Base-by-base conservation (phyloP, 2,888 invertebrate species). In the Tipula lateralis region DNA sequence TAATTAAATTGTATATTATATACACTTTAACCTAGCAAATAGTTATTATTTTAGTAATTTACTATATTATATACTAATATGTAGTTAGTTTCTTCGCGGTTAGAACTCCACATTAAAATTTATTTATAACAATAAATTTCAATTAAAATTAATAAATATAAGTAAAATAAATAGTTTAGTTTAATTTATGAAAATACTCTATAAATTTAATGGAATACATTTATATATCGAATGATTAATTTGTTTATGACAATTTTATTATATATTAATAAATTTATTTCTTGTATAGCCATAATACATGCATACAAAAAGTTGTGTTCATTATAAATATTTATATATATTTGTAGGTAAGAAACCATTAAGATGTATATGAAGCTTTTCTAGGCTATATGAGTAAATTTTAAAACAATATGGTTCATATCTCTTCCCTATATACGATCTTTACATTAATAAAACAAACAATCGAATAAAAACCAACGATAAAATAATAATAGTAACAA, bases 71-170 rank as follows among this genome's bases (percentile, higher is more conserved):
- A 32, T 32, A 32, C 32, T 32, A 4, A 32, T 6, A 39, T 39
- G 6, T 66, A 66, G 24, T 24, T 66, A 66, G 24, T 66, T 66
- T 66, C 66, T 66, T 66, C 19, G 66, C 24, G 66, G 66, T 66
- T 66, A 66, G 66, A 24, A 66, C 24, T 66, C 24, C 24, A 24
- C 24, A 66, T 66, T 66, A 66, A 7, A 24, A 66, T 66, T 66
- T 66, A 66, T 66, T 24, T 66, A 66, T 66, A 66, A 24, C 66
- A 66, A 66, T 66, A 66, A 66, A 66, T 66, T 66, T 66, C 66
- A 66, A 66, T 66, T 66, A 66, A 66, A 66, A 66, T 24, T 66
- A 66, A 66, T 66, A 66, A 19, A 66, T n/a, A n/a, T 66, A 66
- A 66, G 66, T 66, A 66, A 66, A 66, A 12, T 24, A 66, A 66